These are phyloP conservation scores for Chaenogobius annularis DNA, from an alignment of 2,113 vertebrate genomes.

Conservation along the genomic window DNA sequence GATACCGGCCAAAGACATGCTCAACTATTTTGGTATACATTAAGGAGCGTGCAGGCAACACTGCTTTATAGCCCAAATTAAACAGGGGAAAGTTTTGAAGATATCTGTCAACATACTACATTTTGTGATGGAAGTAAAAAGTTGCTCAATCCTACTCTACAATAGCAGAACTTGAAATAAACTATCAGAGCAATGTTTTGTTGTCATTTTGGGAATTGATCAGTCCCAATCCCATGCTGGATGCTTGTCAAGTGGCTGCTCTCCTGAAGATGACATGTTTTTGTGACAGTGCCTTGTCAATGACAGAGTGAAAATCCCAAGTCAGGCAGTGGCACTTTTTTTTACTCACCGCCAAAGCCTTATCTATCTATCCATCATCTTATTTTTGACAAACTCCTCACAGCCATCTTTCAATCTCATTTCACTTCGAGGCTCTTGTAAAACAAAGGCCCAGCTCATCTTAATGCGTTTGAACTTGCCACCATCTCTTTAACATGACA, in stretches of 20 bases:
- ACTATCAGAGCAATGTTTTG: slow-evolving; percentile 58
- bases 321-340: slow-evolving; percentile 33
- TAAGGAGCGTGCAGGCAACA: slow-evolving; percentile 32
- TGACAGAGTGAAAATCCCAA: slow-evolving; percentile 70
- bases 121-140: slow-evolving; percentile 55
- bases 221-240: slow-evolving; percentile 61
- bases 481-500: slow-evolving; percentile 71
- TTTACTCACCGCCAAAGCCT: slow-evolving; percentile 50
- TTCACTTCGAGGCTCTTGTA: slow-evolving; percentile 65
- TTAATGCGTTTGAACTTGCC: slow-evolving; percentile 57
- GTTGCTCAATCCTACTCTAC: slow-evolving; percentile 52
- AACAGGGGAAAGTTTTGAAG: not conserved
- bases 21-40: slow-evolving; percentile 49
- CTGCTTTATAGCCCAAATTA: not conserved
- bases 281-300: slow-evolving; percentile 70
- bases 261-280: slow-evolving; percentile 67
- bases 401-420: slow-evolving; percentile 69
- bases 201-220: slow-evolving; percentile 74
- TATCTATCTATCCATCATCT: slow-evolving; percentile 68
- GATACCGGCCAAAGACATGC: slow-evolving; percentile 57
- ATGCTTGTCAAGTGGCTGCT: slow-evolving; percentile 67
- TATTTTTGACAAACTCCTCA: slow-evolving; percentile 70
- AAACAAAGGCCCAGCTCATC: slow-evolving; percentile 67
- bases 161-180: slow-evolving; percentile 48
- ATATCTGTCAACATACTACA: slow-evolving; percentile 1